These are phyloP conservation scores for Brachyistius frenatus DNA, from an alignment of 2,113 vertebrate genomes.

Conservation along the genomic window DNA sequence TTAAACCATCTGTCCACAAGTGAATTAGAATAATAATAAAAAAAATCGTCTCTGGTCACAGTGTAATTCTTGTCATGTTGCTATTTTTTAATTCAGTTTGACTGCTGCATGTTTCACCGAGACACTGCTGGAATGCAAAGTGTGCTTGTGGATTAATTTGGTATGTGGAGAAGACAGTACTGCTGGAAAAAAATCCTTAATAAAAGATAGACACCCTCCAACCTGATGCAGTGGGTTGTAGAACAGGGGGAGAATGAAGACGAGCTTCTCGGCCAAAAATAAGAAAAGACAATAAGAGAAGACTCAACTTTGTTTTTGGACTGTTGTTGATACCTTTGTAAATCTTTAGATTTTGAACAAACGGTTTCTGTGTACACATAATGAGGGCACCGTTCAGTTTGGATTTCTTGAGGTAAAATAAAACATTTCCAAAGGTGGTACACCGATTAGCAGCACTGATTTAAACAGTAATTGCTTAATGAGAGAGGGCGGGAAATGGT, in stretches of 20 bases:
- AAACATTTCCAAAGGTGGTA: constrained; percentile 1
- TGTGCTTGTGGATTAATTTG: constrained; percentile 8
- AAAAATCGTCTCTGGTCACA: neutral
- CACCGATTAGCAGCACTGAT: neutral
- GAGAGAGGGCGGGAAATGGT: constrained; percentile 48
- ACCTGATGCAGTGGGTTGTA: constrained; percentile 5
- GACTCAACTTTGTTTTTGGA: too few species aligned
- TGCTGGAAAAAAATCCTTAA: constrained; percentile 33
- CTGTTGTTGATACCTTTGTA: too few species aligned
- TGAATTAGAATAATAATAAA: neutral
- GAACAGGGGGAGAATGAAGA: constrained; percentile 9
- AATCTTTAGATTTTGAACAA: neutral
- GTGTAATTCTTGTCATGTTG: constrained; percentile 13
- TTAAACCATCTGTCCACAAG: neutral
- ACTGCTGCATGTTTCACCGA: neutral
- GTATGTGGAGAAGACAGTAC: constrained; percentile 26
- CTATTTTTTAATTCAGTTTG: constrained; percentile 1
- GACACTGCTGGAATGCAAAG: constrained; percentile 30
- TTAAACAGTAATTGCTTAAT: constrained; percentile 46
- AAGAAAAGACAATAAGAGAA: neutral
- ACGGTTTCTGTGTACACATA: too few species aligned
- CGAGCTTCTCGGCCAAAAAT: neutral
- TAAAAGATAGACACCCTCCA: constrained; percentile 32
- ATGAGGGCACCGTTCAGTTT: too few species aligned
- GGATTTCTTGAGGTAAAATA: neutral